phyloP scores from a whole-genome alignment of 2,888 invertebrate genomes.

The Hofmannophila pseudospretella region DNA sequence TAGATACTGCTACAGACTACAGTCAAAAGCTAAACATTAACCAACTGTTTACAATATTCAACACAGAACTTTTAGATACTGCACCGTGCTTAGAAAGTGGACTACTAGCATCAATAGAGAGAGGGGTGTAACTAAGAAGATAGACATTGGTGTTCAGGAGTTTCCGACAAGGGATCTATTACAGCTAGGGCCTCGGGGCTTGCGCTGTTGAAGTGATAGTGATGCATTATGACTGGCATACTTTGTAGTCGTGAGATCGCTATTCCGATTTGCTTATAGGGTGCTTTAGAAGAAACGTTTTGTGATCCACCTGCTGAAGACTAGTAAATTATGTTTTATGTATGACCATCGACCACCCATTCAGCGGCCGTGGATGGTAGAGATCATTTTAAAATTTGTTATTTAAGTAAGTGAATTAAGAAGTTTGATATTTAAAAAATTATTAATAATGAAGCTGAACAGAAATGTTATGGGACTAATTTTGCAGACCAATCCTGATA shows the following conservation, averaged over 20 bases:
- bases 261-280: conserved; percentile 16
- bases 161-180: conserved; percentile 11
- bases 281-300: background rate
- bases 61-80: background rate
- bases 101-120: conserved; percentile 8
- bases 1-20: too few species aligned
- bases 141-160: conserved; percentile 7
- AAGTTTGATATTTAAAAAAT: too few species aligned
- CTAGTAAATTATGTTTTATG: too few species aligned
- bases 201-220: conserved; percentile 8
- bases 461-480: too few species aligned
- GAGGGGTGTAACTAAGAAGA: conserved; percentile 3
- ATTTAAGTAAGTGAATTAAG: too few species aligned
- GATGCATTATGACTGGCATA: conserved; percentile 11
- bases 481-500: too few species aligned
- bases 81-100: conserved; percentile 2
- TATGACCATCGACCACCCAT: too few species aligned
- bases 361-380: too few species aligned
- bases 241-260: conserved; percentile 25
- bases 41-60: too few species aligned
- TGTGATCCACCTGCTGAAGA: background rate
- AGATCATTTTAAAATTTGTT: too few species aligned
- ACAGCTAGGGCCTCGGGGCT: conserved; percentile 11
- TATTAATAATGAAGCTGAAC: too few species aligned
- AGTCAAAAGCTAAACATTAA: too few species aligned